These are phyloP conservation scores for Anoncus sp. DNA, from an alignment of 2,888 invertebrate species.

Conservation along the genomic window DNA sequence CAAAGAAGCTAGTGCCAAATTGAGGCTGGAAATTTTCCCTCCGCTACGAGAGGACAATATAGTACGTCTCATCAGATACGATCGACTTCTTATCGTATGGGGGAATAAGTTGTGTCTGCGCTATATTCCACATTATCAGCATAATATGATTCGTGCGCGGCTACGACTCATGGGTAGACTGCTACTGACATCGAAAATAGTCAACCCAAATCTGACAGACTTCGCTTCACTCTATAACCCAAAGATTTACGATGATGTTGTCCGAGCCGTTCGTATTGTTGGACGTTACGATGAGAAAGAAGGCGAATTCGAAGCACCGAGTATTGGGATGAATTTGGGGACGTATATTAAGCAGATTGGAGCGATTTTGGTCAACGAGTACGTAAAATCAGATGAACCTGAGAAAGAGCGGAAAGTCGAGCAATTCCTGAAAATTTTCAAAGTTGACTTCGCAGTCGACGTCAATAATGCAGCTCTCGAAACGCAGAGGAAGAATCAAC, in stretches of 20 bases:
- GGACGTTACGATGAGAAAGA: constrained; percentile 20
- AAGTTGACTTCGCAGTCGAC: constrained; percentile 26
- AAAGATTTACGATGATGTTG: neutral
- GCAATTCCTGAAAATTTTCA: constrained; percentile 30
- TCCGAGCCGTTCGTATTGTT: neutral
- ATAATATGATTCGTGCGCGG: neutral
- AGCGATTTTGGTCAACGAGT: constrained; percentile 11
- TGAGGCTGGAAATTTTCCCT: constrained; percentile 1
- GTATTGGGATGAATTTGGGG: constrained; percentile 33
- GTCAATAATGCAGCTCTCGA: constrained; percentile 50
- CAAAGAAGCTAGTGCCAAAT: constrained; percentile 1
- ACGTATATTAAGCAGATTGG: constrained; percentile 37
- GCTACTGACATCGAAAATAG: neutral
- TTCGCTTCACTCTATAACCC: neutral
- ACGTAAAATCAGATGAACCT: constrained; percentile 14
- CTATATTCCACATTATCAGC: neutral
- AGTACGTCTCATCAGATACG: constrained; percentile 51
- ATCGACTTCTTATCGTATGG: constrained; percentile 50
- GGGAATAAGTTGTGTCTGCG: constrained; percentile 53
- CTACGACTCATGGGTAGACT: neutral
- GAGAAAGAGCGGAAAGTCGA: constrained; percentile 16
- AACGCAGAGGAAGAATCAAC: constrained; percentile 11
- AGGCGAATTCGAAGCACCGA: constrained; percentile 52
- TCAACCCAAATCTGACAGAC: neutral
- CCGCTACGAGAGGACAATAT: constrained; percentile 52